Percentiles rank a stretch among this genome's conserved stretches.
These are phyloP conservation scores for Stramonita haemastoma DNA, from an alignment of 2,888 invertebrate species.

Conservation along the genomic window DNA sequence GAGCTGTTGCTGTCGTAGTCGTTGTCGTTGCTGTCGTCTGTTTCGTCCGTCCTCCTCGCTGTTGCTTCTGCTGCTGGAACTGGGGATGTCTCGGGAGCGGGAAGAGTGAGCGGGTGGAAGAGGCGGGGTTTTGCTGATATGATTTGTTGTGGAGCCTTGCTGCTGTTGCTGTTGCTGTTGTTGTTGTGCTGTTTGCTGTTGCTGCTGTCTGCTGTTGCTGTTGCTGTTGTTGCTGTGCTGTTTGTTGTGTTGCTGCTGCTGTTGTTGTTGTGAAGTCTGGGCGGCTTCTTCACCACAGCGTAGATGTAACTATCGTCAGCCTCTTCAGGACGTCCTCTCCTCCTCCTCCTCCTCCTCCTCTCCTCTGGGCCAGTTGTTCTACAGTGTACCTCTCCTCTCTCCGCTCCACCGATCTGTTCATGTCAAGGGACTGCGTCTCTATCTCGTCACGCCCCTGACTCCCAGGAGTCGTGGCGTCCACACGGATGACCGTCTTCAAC, in stretches of 20 bases:
- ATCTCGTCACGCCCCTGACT: not conserved
- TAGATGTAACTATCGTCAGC: not conserved
- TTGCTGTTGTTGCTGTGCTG: too few relatives aligned
- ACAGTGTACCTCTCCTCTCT: not conserved
- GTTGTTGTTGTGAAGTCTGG: not conserved
- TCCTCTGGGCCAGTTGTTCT: not conserved
- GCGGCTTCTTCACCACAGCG: slow-evolving; percentile 24
- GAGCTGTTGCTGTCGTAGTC: not conserved
- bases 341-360: not conserved
- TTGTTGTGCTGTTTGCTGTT: not conserved
- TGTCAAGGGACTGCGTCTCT: not conserved
- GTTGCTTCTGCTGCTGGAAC: slow-evolving; percentile 20
- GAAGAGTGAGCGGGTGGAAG: not conserved
- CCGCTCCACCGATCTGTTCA: not conserved
- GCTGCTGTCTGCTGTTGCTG: not conserved
- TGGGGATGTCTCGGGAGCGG: not conserved
- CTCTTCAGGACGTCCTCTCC: not conserved
- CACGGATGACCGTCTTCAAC: not conserved
- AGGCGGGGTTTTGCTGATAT: not conserved
- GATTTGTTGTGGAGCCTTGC: not conserved
- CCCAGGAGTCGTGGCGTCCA: not conserved
- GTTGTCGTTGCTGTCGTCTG: not conserved
- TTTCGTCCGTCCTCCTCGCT: not conserved
- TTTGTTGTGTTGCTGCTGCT: too few relatives aligned
- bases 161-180: not conserved